Evolutionary conservation across 2,797 vertebrate genomes (phyloP), one percentile per base, ranked within the genome.

Genomic region (Macropodus opercularis): DNA sequence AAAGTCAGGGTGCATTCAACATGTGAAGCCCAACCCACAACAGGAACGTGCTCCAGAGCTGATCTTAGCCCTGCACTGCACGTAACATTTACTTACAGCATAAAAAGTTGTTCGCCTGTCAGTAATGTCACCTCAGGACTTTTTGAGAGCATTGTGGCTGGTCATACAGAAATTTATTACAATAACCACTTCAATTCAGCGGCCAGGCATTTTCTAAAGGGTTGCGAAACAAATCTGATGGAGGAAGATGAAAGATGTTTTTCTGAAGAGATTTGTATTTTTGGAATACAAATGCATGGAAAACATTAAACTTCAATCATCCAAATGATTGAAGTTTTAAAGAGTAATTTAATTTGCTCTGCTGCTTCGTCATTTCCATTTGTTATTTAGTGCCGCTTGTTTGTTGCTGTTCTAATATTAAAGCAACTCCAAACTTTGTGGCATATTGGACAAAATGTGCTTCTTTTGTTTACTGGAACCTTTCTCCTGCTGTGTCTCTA

Each of bases 401-500:
- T 59, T 43, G n/a, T 12, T 51, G 12, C 27, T 8, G 34, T 47
- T 54, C 10, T 48, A 21, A 6, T 59, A 27, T 39, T 53, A 8
- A 43, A 51, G 43, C 21, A 5, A 3, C 38, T 40, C 17, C 18
- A 49, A 54, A 55, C 0, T 11, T 43, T 3, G 11, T 14, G 0
- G 3, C 38, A 31, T 40, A 9, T 36, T 61, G 18, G 39, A 6
- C 43, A 0, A 40, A 31, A 38, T 46, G 31, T 34, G 14, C 0
- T 15, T 43, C 1, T 36, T 19, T 40, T 39, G 23, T 55, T 50
- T 59, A 26, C 69, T 55, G 40, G 21, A 51, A 58, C 10, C 9
- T 10, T 34, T 57, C n/a, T 60, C 41, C 47, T 19, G 34, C 55
- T 75, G 50, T 35, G 40, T 9, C 44, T 42, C 9, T 29, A 27